Evolutionary conservation across 2,888 invertebrate genomes (phyloP), one percentile per base, ranked within the genome.

Genomic region (Eupsilia transversa): DNA sequence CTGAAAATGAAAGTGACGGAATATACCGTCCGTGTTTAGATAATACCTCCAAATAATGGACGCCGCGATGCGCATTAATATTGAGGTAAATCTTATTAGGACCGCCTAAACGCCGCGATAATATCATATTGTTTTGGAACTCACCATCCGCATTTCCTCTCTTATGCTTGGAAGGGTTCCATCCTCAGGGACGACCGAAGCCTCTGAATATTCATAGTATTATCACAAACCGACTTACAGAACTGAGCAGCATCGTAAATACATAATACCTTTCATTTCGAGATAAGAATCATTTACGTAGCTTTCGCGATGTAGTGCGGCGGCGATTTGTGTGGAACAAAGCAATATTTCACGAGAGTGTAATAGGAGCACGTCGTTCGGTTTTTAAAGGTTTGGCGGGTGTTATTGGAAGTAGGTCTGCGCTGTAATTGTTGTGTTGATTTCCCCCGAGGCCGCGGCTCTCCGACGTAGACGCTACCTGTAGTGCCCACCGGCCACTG

Each of bases 81-180:
- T 95, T 96, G 94, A 96, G 93, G 95, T 93, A 96, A 96, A 96
- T 96, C 96, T 96, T 96, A 96, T 96, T 96, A 96, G 95, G 94
- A 93, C 94, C 94, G 94, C 92, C 94, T 95, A 95, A 95, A 95
- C 93, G 93, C 94, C 89, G 94, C 93, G 96, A 96, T 96, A 95
- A 96, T 95, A 96, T 96, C 96, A 93, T 93, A 96, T 96, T 96
- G 96, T 96, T 96, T 95, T 93, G 95, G 91, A 95, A 94, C 94
- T 94, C 94, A 92, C 93, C 94, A 94, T 93, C 94, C 96, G 94
- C 94, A 92, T 89, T 94, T 93, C 94, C 94, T 94, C 95, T 94
- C 95, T 95, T 91, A 94, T 94, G 95, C 95, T 95, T 92, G 91
- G 91, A 95, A 95, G 95, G 95, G 94, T 94, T 93, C 93, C 92